A percentile compares a stretch with the other conserved stretches of the same genome.
These are phyloP conservation scores for Laterallus jamaicensis DNA, from an alignment of 2,113 vertebrate species.

Conservation along the genomic window DNA sequence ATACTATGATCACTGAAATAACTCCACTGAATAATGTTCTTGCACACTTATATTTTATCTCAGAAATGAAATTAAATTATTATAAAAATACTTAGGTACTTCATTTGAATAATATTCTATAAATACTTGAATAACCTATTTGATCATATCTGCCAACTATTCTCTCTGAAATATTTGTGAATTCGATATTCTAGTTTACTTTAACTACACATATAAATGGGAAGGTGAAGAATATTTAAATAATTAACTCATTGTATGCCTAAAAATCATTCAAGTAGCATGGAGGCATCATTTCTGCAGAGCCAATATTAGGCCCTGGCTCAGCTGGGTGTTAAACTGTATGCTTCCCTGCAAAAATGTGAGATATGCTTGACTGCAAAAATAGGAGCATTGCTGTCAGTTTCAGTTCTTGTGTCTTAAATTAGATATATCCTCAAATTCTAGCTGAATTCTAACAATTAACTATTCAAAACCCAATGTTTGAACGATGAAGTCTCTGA, in stretches of 20 bases:
- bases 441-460: not conserved
- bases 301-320: not conserved
- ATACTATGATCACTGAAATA: not conserved
- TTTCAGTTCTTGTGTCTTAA: not conserved
- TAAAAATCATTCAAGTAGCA: not conserved
- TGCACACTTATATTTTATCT: not conserved
- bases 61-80: not conserved
- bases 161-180: not conserved
- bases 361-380: not conserved
- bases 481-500: not conserved
- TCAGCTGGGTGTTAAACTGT: not conserved
- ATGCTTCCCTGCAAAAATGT: not conserved
- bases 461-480: not conserved
- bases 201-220: not conserved
- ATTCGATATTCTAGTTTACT: not conserved
- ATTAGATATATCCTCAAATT: not conserved
- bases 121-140: not conserved
- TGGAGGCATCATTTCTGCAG: not conserved
- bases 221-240: not conserved
- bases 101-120: not conserved
- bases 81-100: not conserved
- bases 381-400: not conserved
- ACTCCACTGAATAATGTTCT: not conserved
- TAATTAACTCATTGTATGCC: not conserved
- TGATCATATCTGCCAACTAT: not conserved